Evolutionary conservation across 2,113 vertebrate species (phyloP).

Genomic region (Corythaixoides concolor): DNA sequence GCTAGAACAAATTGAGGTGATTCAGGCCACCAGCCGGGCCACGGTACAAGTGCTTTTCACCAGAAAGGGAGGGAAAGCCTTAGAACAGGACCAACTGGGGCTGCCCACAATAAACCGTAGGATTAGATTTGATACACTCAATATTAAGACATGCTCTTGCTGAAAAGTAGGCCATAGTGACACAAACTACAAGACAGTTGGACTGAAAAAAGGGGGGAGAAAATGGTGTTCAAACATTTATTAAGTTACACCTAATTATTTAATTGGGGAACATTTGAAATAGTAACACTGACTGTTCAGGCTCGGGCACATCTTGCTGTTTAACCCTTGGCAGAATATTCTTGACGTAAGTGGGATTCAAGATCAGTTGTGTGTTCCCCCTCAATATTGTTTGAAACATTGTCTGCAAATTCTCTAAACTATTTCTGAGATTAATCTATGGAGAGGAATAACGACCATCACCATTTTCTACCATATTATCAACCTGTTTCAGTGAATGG

Average conservation of each 20-base stretch:
- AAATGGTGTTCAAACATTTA: slow-evolving; percentile 72
- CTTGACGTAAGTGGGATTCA: not conserved
- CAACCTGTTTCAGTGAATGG: not conserved
- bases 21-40: slow-evolving; percentile 77
- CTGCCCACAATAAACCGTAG: slow-evolving; percentile 74
- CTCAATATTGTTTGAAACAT: not conserved
- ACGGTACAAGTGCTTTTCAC: slow-evolving; percentile 63
- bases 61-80: slow-evolving; percentile 56
- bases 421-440: not conserved
- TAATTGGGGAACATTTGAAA: slow-evolving; percentile 27
- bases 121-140: slow-evolving; percentile 81
- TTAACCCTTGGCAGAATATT: not conserved
- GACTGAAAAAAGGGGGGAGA: slow-evolving; percentile 8
- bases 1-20: slow-evolving; percentile 80
- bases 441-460: not conserved
- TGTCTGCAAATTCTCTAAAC: not conserved
- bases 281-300: not conserved
- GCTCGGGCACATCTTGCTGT: not conserved
- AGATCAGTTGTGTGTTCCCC: not conserved
- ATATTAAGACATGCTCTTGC: slow-evolving; percentile 71
- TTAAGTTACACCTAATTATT: slow-evolving; percentile 79
- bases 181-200: slow-evolving; percentile 57
- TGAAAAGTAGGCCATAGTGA: slow-evolving; percentile 68
- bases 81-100: slow-evolving; percentile 71
- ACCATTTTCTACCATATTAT: not conserved